Conservation (phyloP, 1,140 invertebrate species). For the Kradibia gibbosae region DNA sequence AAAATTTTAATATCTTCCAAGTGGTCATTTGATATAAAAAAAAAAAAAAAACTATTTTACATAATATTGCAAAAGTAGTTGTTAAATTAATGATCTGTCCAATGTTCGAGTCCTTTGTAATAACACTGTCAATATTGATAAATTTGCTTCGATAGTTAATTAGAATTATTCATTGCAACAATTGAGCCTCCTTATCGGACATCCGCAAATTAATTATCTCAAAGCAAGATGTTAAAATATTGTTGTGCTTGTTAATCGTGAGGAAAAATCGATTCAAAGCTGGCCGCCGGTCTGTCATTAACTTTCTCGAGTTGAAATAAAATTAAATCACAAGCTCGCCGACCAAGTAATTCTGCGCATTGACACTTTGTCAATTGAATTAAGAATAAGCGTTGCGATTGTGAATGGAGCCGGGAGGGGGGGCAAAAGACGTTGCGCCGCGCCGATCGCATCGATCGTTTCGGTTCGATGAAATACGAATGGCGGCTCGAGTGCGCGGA, state of each 20-base stretch:
- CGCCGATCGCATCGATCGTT: too few species aligned
- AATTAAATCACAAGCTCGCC: too few species aligned
- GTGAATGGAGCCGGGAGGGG: too few species aligned
- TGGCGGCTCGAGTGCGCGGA: too few species aligned
- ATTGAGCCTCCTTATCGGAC: not conserved
- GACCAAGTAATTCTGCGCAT: too few species aligned
- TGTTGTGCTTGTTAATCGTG: not conserved
- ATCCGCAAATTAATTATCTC: not conserved
- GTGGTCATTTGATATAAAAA: conserved; percentile 25
- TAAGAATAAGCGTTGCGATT: too few species aligned
- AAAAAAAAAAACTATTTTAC: too few species aligned
- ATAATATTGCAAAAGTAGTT: conserved; percentile 18
- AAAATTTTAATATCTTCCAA: conserved; percentile 16
- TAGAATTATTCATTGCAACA: conserved; percentile 1
- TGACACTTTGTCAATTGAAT: too few species aligned
- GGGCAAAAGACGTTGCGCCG: too few species aligned
- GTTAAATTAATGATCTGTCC: not conserved
- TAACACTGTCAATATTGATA: not conserved
- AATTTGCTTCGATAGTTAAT: not conserved
- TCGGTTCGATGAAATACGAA: too few species aligned
- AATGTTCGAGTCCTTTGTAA: not conserved
- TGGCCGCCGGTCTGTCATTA: too few species aligned
- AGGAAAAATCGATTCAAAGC: not conserved
- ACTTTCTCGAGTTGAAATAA: too few species aligned
- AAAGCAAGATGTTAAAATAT: conserved; percentile 8